Conservation (phyloP, 2,888 invertebrate genomes). For the Acleris cristana region DNA sequence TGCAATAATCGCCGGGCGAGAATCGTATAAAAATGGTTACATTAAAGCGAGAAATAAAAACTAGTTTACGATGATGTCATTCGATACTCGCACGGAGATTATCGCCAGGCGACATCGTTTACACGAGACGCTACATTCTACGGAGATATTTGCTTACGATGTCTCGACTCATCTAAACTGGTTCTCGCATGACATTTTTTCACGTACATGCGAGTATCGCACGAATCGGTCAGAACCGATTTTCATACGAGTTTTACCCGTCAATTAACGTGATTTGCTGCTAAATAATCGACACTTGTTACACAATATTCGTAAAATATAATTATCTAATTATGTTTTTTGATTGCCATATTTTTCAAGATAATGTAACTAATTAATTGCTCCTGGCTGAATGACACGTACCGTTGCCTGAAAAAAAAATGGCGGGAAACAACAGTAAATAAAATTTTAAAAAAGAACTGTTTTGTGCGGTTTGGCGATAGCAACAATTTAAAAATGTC, state of each 20-base stretch:
- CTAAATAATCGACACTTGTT: no score
- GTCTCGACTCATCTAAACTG: conserved; percentile 6
- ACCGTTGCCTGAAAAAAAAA: neutral
- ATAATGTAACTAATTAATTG: no score
- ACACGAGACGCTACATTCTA: no score
- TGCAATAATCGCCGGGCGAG: no score
- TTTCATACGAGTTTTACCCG: conserved; percentile 18
- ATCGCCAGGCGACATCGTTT: no score
- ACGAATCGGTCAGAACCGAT: conserved; percentile 21
- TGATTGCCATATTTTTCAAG: no score
- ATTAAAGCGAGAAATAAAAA: no score
- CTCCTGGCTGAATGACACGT: no score
- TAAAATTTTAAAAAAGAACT: neutral
- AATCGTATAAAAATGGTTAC: no score
- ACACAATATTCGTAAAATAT: conserved; percentile 1
- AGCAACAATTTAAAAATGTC: neutral
- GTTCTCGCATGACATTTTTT: conserved; percentile 18
- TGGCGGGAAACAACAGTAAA: conserved; percentile 2
- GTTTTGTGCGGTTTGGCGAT: neutral
- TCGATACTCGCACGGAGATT: no score
- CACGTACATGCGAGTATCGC: conserved; percentile 14
- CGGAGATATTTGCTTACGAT: neutral
- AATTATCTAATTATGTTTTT: conserved; percentile 1
- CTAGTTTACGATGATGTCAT: no score
- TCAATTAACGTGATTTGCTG: neutral